A percentile compares a stretch with the other conserved stretches of the same genome.
These are phyloP conservation scores for Mesochorus sp. DNA, from an alignment of 2,888 invertebrate species.

Conservation along the genomic window DNA sequence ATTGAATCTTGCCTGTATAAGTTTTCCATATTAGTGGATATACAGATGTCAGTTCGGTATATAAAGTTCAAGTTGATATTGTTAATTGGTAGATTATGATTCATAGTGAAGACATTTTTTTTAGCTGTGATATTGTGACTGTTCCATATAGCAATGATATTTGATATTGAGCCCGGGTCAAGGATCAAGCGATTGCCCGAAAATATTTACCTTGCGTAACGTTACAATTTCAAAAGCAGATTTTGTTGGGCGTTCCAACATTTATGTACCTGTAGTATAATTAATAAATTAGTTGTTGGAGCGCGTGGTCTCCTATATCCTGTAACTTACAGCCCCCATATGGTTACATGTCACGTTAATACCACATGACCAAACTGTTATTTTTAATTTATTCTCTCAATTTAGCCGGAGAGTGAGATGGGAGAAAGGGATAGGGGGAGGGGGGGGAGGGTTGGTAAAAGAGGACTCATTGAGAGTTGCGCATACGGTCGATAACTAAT, in stretches of 20 bases:
- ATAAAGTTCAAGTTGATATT: too few species aligned
- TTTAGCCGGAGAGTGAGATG: conserved; percentile 68
- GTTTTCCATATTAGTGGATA: too few species aligned
- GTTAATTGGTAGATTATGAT: too few species aligned
- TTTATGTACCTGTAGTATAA: conserved; percentile 23
- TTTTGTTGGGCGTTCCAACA: neutral
- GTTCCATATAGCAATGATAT: too few species aligned
- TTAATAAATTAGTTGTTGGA: conserved; percentile 43
- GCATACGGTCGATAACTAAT: conserved; percentile 72
- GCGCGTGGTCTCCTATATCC: conserved; percentile 3
- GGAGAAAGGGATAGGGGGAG: conserved; percentile 16
- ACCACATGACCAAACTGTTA: conserved; percentile 74
- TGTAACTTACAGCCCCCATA: conserved; percentile 50
- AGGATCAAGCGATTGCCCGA: too few species aligned
- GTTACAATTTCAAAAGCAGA: conserved; percentile 14
- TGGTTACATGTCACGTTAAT: conserved; percentile 52
- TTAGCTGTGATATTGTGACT: too few species aligned
- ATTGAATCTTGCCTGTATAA: too few species aligned
- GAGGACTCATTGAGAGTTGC: conserved; percentile 44
- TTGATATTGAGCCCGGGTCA: too few species aligned
- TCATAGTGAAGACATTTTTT: too few species aligned
- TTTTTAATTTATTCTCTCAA: conserved; percentile 76
- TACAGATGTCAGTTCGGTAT: too few species aligned
- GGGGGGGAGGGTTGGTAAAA: neutral
- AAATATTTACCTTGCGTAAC: neutral